These are phyloP conservation scores for Candidula unifasciata DNA, from an alignment of 2,888 invertebrate species.

Conservation along the genomic window DNA sequence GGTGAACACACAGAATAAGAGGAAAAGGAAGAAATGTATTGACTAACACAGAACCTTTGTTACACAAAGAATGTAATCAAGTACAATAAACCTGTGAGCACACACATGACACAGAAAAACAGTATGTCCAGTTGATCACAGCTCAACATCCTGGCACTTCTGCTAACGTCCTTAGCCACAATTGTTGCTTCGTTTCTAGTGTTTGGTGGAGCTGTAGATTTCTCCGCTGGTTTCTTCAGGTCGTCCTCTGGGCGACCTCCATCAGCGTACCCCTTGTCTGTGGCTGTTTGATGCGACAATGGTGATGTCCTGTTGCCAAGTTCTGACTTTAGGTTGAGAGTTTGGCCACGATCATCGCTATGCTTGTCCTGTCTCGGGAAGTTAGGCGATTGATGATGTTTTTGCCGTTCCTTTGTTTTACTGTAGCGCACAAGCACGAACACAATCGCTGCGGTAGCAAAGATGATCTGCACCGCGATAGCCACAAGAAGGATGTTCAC, in stretches of 20 bases:
- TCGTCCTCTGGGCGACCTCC: neutral
- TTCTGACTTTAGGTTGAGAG: too few species aligned
- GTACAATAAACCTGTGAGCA: slow-evolving; percentile 6
- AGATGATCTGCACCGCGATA: slow-evolving; percentile 12
- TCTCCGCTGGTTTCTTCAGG: neutral
- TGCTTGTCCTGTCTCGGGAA: neutral
- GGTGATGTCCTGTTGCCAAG: too few species aligned
- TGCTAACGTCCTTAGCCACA: neutral
- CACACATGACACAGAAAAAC: slow-evolving; percentile 15
- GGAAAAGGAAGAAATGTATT: too few species aligned
- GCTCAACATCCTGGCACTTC: neutral
- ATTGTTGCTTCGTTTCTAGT: neutral
- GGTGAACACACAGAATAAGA: too few species aligned
- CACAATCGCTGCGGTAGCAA: slow-evolving; percentile 26
- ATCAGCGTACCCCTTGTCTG: too few species aligned
- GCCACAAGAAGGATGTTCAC: slow-evolving; percentile 19
- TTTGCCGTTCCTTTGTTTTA: neutral
- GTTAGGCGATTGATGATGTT: neutral
- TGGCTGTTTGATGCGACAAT: too few species aligned
- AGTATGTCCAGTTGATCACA: slow-evolving; percentile 7
- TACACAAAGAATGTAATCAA: slow-evolving; percentile 11
- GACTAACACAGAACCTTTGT: too few species aligned
- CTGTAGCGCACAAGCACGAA: slow-evolving; percentile 17
- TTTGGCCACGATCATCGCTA: neutral
- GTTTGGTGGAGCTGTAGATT: neutral